A percentile compares a stretch with the other conserved stretches of the same genome.
Conservation (phyloP, 2,113 vertebrate species). For the Podarcis raffonei region DNA sequence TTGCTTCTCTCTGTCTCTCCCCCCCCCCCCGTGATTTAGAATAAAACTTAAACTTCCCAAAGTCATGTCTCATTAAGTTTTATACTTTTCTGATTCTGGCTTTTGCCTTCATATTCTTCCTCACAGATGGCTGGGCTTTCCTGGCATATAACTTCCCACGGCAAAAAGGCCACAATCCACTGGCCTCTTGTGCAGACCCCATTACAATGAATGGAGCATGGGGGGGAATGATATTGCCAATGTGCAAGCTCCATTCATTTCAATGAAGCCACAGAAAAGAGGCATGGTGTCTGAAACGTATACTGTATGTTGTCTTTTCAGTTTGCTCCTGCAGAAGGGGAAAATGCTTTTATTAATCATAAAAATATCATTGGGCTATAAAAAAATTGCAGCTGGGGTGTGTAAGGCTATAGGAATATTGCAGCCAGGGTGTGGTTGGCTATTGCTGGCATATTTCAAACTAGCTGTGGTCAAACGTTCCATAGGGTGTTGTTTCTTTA, state of each 20-base stretch:
- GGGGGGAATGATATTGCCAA: neutral
- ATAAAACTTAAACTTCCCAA: conserved; percentile 46
- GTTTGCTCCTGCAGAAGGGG: too few species aligned
- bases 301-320: too few species aligned
- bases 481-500: too few species aligned
- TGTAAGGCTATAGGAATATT: too few species aligned
- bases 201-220: neutral
- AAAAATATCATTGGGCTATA: too few species aligned
- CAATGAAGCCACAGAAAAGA: neutral
- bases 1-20: neutral
- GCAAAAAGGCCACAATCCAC: neutral
- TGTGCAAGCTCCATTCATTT: neutral
- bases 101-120: conserved; percentile 27
- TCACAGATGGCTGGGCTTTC: conserved; percentile 1
- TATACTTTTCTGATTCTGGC: conserved; percentile 35
- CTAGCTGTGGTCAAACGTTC: too few species aligned
- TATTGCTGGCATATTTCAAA: too few species aligned
- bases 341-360: too few species aligned
- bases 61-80: conserved; percentile 28
- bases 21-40: conserved; percentile 29
- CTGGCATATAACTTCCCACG: neutral
- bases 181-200: neutral
- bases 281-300: neutral
- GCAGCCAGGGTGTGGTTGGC: too few species aligned
- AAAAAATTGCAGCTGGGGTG: too few species aligned